Base-by-base conservation (phyloP, 35 echinoderm and acorn worm genomes). In the Holothuria glaberrima region DNA sequence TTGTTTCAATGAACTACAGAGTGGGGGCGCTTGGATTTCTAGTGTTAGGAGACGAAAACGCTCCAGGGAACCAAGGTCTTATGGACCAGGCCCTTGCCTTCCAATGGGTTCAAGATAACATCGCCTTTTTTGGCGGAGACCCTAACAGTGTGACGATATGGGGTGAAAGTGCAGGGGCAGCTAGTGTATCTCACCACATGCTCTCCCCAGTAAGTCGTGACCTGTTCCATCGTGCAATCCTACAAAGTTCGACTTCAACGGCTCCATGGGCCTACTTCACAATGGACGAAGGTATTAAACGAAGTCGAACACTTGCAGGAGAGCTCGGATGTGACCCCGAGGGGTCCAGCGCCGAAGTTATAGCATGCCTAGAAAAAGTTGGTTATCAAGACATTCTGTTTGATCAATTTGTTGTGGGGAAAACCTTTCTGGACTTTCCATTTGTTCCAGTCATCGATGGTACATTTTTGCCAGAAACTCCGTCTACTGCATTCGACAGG, bases 1-100 rank as follows among this genome's bases (percentile, higher is more conserved):
- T 98, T 29, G 96, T 98, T 0, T 95, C 93, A 3, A 94, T 98
- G 92, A 98, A 98, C 58, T 98, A 98, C 74, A 83, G 96, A 75
- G 75, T 98, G 38, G 91, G 92, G 7, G 83, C 91, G 18, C 80
- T 94, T 9, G 93, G 96, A 58, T 98, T 98, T 69, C 62, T 98
- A 38, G 68, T 88, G 30, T 30, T 98, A n/a, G 93, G 93, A n/a
- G 91, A 68, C 31, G 88, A 93, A 34, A 85, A 85, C 33, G 86
- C 90, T 0, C 95, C 95, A 13, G 96, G 96, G 54, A 98, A 98
- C 62, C 88, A 89, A 48, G 96, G 96, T 32, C 83, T 98, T 2
- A 84, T 92, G 16, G 96, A 94, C 86, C 96, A 98, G 70, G 75
- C 87, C 1, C 46, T 92, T 18, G 93, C 93, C 4, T 58, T 98